Evolutionary conservation across 2,113 vertebrate genomes (phyloP).

Genomic region (Caranx ignobilis): DNA sequence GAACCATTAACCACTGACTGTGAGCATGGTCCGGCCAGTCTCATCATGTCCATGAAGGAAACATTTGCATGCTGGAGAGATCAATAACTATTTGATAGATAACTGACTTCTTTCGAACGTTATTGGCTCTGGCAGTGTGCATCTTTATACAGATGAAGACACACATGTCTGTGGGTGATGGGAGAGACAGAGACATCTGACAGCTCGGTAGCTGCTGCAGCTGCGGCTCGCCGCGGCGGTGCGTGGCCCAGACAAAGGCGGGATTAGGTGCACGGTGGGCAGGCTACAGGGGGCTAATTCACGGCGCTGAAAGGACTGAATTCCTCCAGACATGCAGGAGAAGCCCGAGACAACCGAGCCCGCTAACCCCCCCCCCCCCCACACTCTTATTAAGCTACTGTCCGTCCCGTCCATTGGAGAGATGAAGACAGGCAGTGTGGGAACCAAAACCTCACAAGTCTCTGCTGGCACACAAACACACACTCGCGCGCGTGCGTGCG

Average conservation of each 20-base stretch:
- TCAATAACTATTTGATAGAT: not conserved
- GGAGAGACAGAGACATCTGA: conserved; percentile 32
- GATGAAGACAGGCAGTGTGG: not conserved
- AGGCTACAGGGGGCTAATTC: conserved; percentile 50
- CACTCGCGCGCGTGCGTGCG: not conserved
- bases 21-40: conserved; percentile 8
- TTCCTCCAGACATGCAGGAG: conserved; percentile 58
- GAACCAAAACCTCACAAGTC: conserved; percentile 5
- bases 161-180: not conserved
- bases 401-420: conserved; percentile 21
- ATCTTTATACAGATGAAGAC: not conserved
- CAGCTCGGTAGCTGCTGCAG: conserved; percentile 23
- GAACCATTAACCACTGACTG: conserved; percentile 25
- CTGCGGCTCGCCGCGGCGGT: conserved; percentile 30
- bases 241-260: conserved; percentile 62
- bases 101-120: not conserved
- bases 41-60: conserved; percentile 3
- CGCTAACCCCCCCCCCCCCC: not conserved
- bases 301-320: conserved; percentile 26
- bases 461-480: not conserved
- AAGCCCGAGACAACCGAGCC: conserved; percentile 29
- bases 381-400: conserved; percentile 5
- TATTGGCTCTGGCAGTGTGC: not conserved
- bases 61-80: not conserved
- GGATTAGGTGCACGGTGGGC: conserved; percentile 59